phyloP scores from a whole-genome alignment of 2,888 invertebrate genomes.

The Synanthedon myopaeformis region DNA sequence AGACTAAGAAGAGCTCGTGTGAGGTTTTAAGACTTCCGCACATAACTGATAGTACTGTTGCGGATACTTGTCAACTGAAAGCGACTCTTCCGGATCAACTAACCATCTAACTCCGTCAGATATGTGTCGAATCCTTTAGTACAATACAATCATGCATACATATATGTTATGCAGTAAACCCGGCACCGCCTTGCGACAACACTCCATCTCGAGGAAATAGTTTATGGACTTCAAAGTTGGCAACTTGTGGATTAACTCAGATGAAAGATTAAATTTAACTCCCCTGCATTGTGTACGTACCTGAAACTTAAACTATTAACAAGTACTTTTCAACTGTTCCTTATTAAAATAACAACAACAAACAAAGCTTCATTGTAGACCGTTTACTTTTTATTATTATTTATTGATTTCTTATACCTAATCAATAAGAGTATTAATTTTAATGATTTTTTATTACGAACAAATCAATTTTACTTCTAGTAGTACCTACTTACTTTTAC shows the following conservation, averaged over 20 bases:
- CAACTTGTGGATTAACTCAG: conserved; percentile 20
- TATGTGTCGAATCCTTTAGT: too few relatives aligned
- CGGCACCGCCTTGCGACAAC: conserved; percentile 28
- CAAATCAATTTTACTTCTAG: too few relatives aligned
- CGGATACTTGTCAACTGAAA: too few relatives aligned
- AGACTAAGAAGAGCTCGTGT: too few relatives aligned
- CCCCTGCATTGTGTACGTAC: conserved; percentile 6
- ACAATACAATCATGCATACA: not conserved
- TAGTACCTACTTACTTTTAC: too few relatives aligned
- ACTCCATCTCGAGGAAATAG: conserved; percentile 36
- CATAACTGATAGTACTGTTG: too few relatives aligned
- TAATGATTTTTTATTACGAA: too few relatives aligned
- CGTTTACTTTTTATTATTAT: not conserved
- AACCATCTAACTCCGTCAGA: too few relatives aligned
- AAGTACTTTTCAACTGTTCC: not conserved
- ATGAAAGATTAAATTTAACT: conserved; percentile 41
- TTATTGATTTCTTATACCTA: too few relatives aligned
- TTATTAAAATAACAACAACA: not conserved
- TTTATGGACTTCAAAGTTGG: conserved; percentile 31
- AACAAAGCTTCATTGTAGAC: not conserved
- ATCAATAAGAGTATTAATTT: too few relatives aligned
- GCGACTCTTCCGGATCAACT: too few relatives aligned
- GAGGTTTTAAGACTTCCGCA: too few relatives aligned
- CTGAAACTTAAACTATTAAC: not conserved
- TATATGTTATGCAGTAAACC: conserved; percentile 1